Evolutionary conservation across 2,113 vertebrate genomes (phyloP).

Genomic region (Oxyura jamaicensis): DNA sequence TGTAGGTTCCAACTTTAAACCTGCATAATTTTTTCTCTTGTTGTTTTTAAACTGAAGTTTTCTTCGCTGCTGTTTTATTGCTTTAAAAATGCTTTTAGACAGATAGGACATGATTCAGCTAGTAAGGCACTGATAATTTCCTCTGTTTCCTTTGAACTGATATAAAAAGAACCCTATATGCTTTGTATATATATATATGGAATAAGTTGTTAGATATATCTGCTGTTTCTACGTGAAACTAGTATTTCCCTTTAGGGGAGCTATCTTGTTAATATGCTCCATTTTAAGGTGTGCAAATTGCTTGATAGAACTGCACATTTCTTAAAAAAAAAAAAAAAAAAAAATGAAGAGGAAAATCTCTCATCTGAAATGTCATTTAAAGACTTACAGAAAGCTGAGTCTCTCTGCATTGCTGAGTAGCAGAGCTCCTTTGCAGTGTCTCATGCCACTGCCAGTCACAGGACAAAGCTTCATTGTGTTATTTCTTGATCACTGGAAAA

Average conservation of each 20-base stretch:
- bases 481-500: constrained; percentile 9
- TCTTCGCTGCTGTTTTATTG: neutral
- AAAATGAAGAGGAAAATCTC: neutral
- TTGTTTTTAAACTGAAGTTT: neutral
- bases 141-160: neutral
- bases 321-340: neutral
- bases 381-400: neutral
- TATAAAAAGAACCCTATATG: neutral
- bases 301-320: neutral
- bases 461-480: neutral
- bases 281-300: neutral
- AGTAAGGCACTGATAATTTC: neutral
- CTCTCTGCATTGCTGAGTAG: neutral
- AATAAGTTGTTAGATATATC: neutral
- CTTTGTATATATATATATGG: fast-evolving
- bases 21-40: neutral
- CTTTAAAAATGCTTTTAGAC: neutral
- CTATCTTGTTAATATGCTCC: neutral
- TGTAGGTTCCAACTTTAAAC: neutral
- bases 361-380: neutral
- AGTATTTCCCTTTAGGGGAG: neutral
- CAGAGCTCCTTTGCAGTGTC: neutral
- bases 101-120: neutral
- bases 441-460: neutral
- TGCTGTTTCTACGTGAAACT: neutral